Evolutionary conservation across 2,888 invertebrate species (phyloP).

Genomic region (Agrotis segetum): DNA sequence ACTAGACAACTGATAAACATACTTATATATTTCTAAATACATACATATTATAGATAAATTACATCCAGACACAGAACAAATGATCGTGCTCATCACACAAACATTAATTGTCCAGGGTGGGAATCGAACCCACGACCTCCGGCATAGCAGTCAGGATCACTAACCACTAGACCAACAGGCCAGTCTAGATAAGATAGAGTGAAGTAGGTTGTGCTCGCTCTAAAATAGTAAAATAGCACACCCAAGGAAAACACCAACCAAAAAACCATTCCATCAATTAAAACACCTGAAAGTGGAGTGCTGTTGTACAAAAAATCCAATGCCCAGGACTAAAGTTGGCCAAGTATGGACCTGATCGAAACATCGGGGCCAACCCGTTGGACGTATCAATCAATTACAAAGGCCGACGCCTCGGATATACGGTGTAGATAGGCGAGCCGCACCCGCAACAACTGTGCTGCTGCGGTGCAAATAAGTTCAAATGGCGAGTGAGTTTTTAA

Average conservation of each 20-base stretch:
- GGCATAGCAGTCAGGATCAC: too few relatives aligned
- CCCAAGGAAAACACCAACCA: not conserved
- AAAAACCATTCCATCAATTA: conserved; percentile 44
- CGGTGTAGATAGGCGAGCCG: conserved; percentile 78
- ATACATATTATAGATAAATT: too few relatives aligned
- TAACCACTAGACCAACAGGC: too few relatives aligned
- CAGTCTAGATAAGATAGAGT: too few relatives aligned
- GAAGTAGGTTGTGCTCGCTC: too few relatives aligned
- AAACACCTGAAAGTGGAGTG: conserved; percentile 40
- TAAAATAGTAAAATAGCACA: not conserved
- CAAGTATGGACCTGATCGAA: conserved; percentile 64
- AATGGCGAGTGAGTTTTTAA: conserved; percentile 27
- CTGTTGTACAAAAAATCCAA: conserved; percentile 60
- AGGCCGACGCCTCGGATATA: conserved; percentile 84
- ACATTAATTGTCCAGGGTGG: too few relatives aligned
- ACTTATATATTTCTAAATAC: too few relatives aligned
- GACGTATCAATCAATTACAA: conserved; percentile 89
- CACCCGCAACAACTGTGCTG: conserved; percentile 67
- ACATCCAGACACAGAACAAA: too few relatives aligned
- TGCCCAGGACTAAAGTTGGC: conserved; percentile 49
- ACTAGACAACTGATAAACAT: too few relatives aligned
- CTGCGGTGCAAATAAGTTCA: conserved; percentile 57
- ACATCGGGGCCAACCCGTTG: conserved; percentile 70
- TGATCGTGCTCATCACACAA: too few relatives aligned
- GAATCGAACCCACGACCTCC: too few relatives aligned